Percentiles rank a stretch among this genome's conserved stretches.
phyloP scores from a whole-genome alignment of 1,140 invertebrate species.

The Diprion similis region DNA sequence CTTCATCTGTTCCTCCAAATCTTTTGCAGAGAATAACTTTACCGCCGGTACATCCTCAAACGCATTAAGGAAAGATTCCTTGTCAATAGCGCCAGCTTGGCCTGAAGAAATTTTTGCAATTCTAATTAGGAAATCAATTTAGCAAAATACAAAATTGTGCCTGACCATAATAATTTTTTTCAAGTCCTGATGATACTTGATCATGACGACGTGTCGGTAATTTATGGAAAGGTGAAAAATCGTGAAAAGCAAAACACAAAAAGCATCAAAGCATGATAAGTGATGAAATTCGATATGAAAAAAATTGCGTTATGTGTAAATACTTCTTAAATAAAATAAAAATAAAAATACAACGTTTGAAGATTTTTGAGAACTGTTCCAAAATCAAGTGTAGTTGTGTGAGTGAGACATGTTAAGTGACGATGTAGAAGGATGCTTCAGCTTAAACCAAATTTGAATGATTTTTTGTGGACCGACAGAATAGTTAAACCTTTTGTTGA shows the following conservation, averaged over 20 bases:
- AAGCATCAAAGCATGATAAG: no score
- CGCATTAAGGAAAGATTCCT: constrained; percentile 84
- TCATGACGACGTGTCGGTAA: no score
- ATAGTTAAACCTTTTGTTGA: background rate
- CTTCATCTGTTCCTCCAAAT: constrained; percentile 84
- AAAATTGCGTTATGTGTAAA: constrained; percentile 5
- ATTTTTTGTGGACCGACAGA: background rate
- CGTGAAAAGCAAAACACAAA: no score
- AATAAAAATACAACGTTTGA: background rate
- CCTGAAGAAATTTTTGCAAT: constrained; percentile 39
- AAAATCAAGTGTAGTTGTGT: no score
- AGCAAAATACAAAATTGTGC: constrained; percentile 2
- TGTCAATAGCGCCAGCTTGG: constrained; percentile 86
- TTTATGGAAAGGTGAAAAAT: no score
- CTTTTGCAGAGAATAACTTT: constrained; percentile 82
- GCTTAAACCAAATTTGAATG: no score
- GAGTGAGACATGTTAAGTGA: no score
- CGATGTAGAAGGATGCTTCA: no score
- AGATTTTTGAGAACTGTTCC: no score
- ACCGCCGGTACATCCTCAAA: constrained; percentile 86
- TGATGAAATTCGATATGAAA: constrained; percentile 11
- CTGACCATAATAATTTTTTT: constrained; percentile 27
- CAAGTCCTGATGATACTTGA: background rate
- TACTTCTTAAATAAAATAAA: constrained; percentile 16
- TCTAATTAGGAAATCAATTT: background rate